Percentiles rank a stretch among this genome's conserved stretches.
phyloP scores from a whole-genome alignment of 1,140 invertebrate genomes.

The Diachasmimorpha longicaudata region DNA sequence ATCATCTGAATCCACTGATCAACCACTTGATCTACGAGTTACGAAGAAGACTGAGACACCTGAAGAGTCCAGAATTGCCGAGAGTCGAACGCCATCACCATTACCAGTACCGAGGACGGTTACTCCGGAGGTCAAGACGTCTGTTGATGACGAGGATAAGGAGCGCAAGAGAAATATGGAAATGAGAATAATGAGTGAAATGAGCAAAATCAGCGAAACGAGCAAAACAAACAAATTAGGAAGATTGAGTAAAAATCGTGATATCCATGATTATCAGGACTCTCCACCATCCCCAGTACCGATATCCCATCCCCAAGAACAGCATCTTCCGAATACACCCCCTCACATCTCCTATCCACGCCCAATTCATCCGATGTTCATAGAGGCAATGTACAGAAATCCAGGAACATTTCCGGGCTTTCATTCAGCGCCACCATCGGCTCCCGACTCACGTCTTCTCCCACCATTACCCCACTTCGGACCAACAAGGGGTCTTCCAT shows the following conservation, averaged over 20 bases:
- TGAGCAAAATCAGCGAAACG: not conserved
- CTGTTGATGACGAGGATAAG: constrained; percentile 55
- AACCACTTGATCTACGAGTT: constrained; percentile 78
- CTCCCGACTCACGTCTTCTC: constrained; percentile 59
- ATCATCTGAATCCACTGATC: constrained; percentile 58
- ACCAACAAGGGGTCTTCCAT: constrained; percentile 70
- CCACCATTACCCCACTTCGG: constrained; percentile 67
- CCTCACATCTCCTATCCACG: constrained; percentile 78
- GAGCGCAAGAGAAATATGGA: constrained; percentile 45
- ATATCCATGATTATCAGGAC: constrained; percentile 13
- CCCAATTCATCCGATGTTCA: constrained; percentile 78
- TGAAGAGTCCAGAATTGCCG: constrained; percentile 27
- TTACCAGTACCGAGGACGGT: constrained; percentile 16
- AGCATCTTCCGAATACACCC: constrained; percentile 47
- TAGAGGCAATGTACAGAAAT: constrained; percentile 74
- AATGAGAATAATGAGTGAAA: constrained; percentile 11
- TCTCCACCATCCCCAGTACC: not conserved
- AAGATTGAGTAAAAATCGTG: not conserved
- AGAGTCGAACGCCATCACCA: constrained; percentile 30
- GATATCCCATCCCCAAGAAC: constrained; percentile 44
- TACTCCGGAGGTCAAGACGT: constrained; percentile 45
- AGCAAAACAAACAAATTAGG: not conserved
- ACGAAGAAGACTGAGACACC: constrained; percentile 47
- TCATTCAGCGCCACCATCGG: constrained; percentile 47
- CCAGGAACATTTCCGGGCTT: constrained; percentile 64